Conservation (phyloP, 2,888 invertebrate species). For the Drosophila paranaensis region DNA sequence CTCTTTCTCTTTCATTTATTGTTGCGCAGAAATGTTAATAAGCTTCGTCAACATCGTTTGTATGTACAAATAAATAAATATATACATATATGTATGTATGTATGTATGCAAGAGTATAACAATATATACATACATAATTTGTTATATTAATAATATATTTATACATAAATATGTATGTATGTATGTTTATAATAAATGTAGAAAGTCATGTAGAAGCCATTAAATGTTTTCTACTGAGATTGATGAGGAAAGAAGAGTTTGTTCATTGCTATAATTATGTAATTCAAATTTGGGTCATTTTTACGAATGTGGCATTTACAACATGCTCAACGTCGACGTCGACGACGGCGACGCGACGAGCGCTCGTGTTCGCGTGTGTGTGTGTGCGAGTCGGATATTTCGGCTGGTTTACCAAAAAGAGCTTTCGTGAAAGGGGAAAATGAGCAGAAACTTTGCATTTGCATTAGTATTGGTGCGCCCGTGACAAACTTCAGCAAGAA, state of each 20-base stretch:
- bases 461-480: conserved; percentile 42
- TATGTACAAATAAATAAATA: conserved; percentile 13
- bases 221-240: conserved; percentile 52
- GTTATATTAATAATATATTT: neutral
- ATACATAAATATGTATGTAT: neutral
- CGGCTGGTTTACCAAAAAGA: conserved; percentile 68
- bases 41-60: conserved; percentile 36
- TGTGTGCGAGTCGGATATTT: conserved; percentile 60
- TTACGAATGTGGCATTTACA: conserved; percentile 77
- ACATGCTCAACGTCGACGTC: conserved; percentile 48
- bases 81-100: neutral
- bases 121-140: neutral
- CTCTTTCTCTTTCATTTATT: conserved; percentile 64
- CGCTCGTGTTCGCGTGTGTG: conserved; percentile 35
- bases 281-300: conserved; percentile 77
- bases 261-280: conserved; percentile 66
- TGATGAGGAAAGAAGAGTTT: conserved; percentile 68
- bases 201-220: conserved; percentile 23
- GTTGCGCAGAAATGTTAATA: conserved; percentile 68
- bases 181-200: conserved; percentile 17
- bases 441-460: conserved; percentile 55
- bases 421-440: conserved; percentile 77
- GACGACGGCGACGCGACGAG: conserved; percentile 20
- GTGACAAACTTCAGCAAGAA: conserved; percentile 59
- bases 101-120: neutral